Conservation (phyloP, 2,888 invertebrate species). For the Boloria euphrosyne region DNA sequence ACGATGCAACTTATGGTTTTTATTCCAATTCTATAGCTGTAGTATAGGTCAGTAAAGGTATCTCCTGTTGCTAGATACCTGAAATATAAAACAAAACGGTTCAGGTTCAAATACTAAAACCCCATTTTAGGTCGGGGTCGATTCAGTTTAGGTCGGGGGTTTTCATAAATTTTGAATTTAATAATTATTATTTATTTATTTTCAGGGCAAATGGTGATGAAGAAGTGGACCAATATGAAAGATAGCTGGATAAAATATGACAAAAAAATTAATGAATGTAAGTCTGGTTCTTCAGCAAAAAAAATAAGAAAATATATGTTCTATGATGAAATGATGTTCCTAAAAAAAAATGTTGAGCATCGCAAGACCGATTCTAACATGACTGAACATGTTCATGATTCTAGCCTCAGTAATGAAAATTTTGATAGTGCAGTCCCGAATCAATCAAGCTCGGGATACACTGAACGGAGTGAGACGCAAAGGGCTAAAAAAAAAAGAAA, state of each 20-base stretch:
- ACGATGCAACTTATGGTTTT: too few relatives aligned
- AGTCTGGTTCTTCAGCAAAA: constrained; percentile 37
- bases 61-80: too few relatives aligned
- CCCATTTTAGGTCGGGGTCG: constrained; percentile 40
- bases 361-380: constrained; percentile 43
- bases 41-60: too few relatives aligned
- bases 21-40: too few relatives aligned
- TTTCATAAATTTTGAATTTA: constrained; percentile 34
- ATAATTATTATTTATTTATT: constrained; percentile 33
- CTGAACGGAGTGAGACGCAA: constrained; percentile 41
- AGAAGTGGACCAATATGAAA: constrained; percentile 41
- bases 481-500: constrained; percentile 13
- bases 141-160: constrained; percentile 38
- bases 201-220: constrained; percentile 36
- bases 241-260: constrained; percentile 38
- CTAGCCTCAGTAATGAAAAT: constrained; percentile 38
- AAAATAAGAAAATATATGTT: constrained; percentile 33
- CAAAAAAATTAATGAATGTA: constrained; percentile 38
- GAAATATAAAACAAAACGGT: constrained; percentile 34
- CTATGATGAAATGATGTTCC: constrained; percentile 34
- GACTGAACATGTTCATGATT: constrained; percentile 35
- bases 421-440: constrained; percentile 42
- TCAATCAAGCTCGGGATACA: constrained; percentile 41
- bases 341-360: constrained; percentile 32
- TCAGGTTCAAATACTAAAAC: constrained; percentile 39